Base-by-base conservation (phyloP, 2,888 invertebrate species). In the Hirtodrosophila histrioides region DNA sequence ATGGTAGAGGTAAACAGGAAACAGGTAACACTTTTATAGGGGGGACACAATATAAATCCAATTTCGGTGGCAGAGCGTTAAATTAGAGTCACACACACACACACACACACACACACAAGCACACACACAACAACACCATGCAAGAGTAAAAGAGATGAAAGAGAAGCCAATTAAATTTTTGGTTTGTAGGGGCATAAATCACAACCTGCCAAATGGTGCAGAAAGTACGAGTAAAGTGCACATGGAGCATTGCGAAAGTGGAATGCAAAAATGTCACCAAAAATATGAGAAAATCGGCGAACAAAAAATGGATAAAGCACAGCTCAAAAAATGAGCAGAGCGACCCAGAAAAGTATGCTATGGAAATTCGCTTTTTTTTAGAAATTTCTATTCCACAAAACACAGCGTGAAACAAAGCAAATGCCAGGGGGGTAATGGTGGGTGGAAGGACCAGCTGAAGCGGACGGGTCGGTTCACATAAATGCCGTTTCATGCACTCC, bases 141-240 rank as follows among this genome's bases (percentile, higher is more conserved):
- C n/a, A n/a, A 9, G n/a, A 11, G 40, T 31, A 31, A 31, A 9
- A 17, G 35, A 9, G 33, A 8, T 10, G 31, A 40, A 29, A 56
- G 45, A 53, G 63, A 53, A 69, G 39, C 69, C 87, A 75, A 83
- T 83, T 83, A 86, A 69, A 74, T 73, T 78, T 81, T 71, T 4
- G 31, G 66, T 67, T 75, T 67, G 64, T 50, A 61, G 44, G 37
- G 37, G 27, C 67, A 72, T 74, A 86, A 80, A 84, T 84, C 68
- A 72, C 53, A 61, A 62, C 49, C 50, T 41, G 45, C 46, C 65
- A 67, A 73, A 69, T 66, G 68, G 65, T 39, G 65, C 76, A 58
- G 65, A 55, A 78, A 48, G 49, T 31, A 9, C 31, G 31, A 9
- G 9, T 62, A 60, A 63, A 65, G 29, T 55, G 56, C 44, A 53